Base-by-base conservation (phyloP, 2,113 vertebrate species). In the Psephotus haematonotus region DNA sequence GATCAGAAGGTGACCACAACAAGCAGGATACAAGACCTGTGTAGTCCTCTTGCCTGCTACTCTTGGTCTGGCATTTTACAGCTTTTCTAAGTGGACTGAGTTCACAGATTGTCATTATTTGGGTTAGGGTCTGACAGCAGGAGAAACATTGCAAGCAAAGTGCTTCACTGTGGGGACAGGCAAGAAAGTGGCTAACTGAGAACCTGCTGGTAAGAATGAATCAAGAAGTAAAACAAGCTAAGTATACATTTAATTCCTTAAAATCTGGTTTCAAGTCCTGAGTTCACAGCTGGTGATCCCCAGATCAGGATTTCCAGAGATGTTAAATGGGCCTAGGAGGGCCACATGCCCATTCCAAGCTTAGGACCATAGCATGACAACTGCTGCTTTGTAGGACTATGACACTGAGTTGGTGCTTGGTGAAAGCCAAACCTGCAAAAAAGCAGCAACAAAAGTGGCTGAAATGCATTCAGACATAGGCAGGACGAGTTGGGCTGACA, bases 381-480 rank as follows among this genome's bases (percentile, higher is more conserved):
- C 9, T 0, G 0, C 31, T 65, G 60, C 43, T 91, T 55, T 55
- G 47, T 50, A 67, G 50, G 35, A 60, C 23, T 12, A 11, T 7
- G 10, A 13, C 37, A 46, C 1, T 3, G 2, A 49, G 27, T 39
- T 1, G 0, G 8, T 31, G n/a, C 39, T 7, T 53, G 44, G 17
- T 39, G 57, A 88, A 80, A 84, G 27, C 18, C 39, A 53, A 53
- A 75, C 18, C 14, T 10, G 29, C 43, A 64, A 70, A 89, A 89
- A 81, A 9, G 6, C 49, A 59, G 8, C n/a, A 70, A 11, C 1
- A 0, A 69, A 57, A 0, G 0, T 8, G 27, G 17, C 22, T 59
- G 10, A 70, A 81, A 64, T 1, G 0, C 2, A 0, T 59, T 39
- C 39, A 23, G 33, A 25, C 22, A 14, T 22, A 27, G 22, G 46